Percentiles rank a stretch among this genome's conserved stretches.
Conservation (phyloP, 2,113 vertebrate genomes). For the Meleagris gallopavo region DNA sequence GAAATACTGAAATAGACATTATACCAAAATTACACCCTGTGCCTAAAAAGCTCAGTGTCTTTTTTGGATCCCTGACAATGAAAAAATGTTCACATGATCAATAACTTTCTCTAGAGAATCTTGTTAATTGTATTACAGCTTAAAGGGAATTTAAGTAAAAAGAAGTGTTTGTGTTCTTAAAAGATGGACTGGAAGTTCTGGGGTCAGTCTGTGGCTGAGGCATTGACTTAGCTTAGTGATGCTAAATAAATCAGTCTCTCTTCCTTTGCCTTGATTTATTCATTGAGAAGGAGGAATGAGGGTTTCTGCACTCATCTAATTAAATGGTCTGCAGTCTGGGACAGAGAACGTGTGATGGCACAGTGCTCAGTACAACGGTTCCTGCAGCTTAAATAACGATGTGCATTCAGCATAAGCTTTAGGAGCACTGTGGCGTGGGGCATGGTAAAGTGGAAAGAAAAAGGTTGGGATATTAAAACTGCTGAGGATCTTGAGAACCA, state of each 20-base stretch:
- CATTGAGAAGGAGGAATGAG: not conserved
- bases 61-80: not conserved
- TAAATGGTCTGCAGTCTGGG: not conserved
- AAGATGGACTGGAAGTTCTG: not conserved
- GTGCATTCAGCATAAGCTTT: not conserved
- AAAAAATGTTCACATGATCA: not conserved
- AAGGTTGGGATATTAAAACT: not conserved
- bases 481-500: not conserved
- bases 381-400: accelerated
- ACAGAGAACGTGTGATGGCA: not conserved
- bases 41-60: not conserved
- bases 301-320: not conserved
- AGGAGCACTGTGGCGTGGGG: not conserved
- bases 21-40: not conserved
- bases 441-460: not conserved
- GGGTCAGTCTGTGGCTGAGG: not conserved
- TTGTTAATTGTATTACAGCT: not conserved
- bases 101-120: not conserved
- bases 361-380: not conserved
- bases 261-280: not conserved
- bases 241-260: not conserved
- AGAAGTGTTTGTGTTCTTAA: not conserved
- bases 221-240: not conserved
- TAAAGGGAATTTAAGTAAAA: not conserved
- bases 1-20: not conserved